phyloP scores from a whole-genome alignment of 1,140 invertebrate genomes.

The Penaeus chinensis region DNA sequence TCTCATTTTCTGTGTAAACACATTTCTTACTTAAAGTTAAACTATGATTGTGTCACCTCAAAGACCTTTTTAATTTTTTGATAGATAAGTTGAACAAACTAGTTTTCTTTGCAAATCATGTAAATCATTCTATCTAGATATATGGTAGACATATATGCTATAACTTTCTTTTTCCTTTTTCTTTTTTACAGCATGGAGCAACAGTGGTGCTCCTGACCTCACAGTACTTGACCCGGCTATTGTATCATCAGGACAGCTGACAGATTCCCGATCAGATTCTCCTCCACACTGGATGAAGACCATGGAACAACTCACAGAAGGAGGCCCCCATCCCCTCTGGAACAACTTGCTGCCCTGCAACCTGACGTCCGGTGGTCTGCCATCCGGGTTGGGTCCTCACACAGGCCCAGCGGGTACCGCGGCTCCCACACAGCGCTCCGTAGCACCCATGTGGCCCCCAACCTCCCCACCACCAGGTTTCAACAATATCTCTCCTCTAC shows the following conservation, averaged over 20 bases:
- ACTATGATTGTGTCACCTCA: too few relatives aligned
- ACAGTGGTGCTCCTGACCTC: slow-evolving; percentile 75
- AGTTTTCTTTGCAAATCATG: too few relatives aligned
- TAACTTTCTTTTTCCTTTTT: neutral
- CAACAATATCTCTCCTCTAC: slow-evolving; percentile 60
- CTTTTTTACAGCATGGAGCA: slow-evolving; percentile 51
- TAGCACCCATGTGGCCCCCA: slow-evolving; percentile 61
- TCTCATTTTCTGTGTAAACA: too few relatives aligned
- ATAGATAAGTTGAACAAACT: too few relatives aligned
- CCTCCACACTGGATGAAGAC: slow-evolving; percentile 72
- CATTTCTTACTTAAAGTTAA: too few relatives aligned
- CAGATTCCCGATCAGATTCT: slow-evolving; percentile 67
- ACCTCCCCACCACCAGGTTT: slow-evolving; percentile 64
- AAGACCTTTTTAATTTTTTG: too few relatives aligned
- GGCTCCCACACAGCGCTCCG: slow-evolving; percentile 57
- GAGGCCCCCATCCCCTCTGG: slow-evolving; percentile 64
- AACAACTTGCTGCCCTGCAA: slow-evolving; percentile 48
- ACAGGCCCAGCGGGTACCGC: slow-evolving; percentile 52
- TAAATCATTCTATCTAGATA: too few relatives aligned
- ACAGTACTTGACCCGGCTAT: slow-evolving; percentile 88
- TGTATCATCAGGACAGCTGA: slow-evolving; percentile 69
- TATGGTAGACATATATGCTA: neutral
- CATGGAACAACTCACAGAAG: slow-evolving; percentile 70
- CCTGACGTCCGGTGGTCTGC: slow-evolving; percentile 57
- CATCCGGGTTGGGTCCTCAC: slow-evolving; percentile 59